phyloP scores from a whole-genome alignment of 2,113 vertebrate species.

The Ciconia maguari region DNA sequence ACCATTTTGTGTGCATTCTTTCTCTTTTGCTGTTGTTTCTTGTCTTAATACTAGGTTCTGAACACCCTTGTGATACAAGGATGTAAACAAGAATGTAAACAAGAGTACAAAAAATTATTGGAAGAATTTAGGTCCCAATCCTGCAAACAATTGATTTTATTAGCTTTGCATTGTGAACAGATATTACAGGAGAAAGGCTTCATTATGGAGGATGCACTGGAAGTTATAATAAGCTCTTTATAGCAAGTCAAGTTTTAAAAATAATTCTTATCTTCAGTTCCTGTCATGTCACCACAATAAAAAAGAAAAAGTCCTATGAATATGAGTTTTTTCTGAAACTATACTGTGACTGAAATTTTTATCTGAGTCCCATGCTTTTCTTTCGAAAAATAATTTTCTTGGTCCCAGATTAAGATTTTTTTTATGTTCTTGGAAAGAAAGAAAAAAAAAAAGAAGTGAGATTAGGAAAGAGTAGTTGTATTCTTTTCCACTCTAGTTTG shows the following conservation, averaged over 20 bases:
- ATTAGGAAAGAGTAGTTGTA: neutral
- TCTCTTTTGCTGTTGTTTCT: neutral
- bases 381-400: neutral
- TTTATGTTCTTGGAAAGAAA: neutral
- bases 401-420: neutral
- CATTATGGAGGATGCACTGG: neutral
- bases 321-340: neutral
- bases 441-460: neutral
- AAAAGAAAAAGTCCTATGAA: neutral
- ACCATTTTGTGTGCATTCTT: neutral
- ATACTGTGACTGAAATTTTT: neutral
- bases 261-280: neutral
- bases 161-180: neutral
- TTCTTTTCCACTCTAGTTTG: neutral
- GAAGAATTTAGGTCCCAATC: neutral
- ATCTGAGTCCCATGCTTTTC: neutral
- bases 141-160: neutral
- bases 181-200: neutral
- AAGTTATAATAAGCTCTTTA: neutral
- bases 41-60: neutral
- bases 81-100: neutral
- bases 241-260: neutral
- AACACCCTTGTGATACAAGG: neutral
- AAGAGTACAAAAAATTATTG: neutral
- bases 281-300: neutral